phyloP scores from a whole-genome alignment of 2,113 vertebrate species.

The Oxygymnocypris stewartii region DNA sequence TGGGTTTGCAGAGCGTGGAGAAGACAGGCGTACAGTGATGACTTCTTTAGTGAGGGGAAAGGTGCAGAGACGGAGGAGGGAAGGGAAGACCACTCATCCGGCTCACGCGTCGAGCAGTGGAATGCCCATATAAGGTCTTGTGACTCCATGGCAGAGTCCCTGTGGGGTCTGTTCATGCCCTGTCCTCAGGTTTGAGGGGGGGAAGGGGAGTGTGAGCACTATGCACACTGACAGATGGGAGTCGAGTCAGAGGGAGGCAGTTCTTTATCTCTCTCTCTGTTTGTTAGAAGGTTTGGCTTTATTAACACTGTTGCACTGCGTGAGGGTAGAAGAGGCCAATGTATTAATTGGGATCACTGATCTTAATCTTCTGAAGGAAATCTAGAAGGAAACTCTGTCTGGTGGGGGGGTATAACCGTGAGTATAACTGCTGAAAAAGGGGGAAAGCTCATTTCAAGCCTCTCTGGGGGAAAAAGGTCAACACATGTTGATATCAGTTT shows the following conservation, averaged over 20 bases:
- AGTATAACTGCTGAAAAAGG: slow-evolving; percentile 30
- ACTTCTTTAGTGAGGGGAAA: background rate
- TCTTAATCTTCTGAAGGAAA: slow-evolving; percentile 10
- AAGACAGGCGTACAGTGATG: background rate
- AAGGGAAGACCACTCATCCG: slow-evolving; percentile 53
- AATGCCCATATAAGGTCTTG: slow-evolving; percentile 60
- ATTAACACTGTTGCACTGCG: slow-evolving; percentile 21
- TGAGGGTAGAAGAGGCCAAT: background rate
- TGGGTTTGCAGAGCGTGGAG: background rate
- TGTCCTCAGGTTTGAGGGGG: slow-evolving; percentile 35
- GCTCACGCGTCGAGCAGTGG: slow-evolving; percentile 30
- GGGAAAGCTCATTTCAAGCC: slow-evolving; percentile 10
- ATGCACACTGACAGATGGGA: slow-evolving; percentile 59
- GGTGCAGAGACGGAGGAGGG: slow-evolving; percentile 37
- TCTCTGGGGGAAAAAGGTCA: slow-evolving; percentile 6
- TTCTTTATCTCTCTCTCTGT: slow-evolving; percentile 13
- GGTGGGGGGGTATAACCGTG: background rate
- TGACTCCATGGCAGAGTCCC: slow-evolving; percentile 41
- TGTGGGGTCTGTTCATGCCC: slow-evolving; percentile 43
- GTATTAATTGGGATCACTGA: slow-evolving; percentile 8
- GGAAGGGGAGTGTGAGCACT: slow-evolving; percentile 44
- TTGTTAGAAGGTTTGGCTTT: background rate
- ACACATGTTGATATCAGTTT: slow-evolving; percentile 19
- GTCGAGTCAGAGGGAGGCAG: slow-evolving; percentile 29
- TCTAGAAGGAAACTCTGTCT: background rate